phyloP scores from a whole-genome alignment of 2,888 invertebrate species.

The Cecidostiba fungosa region DNA sequence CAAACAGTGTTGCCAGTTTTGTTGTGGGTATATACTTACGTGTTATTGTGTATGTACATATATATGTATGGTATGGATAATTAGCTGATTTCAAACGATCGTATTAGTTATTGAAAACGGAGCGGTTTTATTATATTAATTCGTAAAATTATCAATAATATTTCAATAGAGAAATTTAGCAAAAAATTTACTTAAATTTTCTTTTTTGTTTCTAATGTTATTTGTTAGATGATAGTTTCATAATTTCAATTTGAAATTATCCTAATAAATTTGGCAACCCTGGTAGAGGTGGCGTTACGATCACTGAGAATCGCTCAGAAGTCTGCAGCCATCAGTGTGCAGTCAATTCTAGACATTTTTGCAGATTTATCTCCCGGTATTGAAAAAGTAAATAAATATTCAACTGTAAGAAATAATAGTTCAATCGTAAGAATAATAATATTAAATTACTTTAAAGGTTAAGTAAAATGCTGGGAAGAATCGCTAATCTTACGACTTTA shows the following conservation, averaged over 20 bases:
- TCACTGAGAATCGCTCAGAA: conserved; percentile 10
- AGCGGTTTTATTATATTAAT: no score
- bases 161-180: background rate
- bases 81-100: background rate
- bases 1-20: conserved; percentile 56
- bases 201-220: background rate
- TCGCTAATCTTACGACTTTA: conserved; percentile 46
- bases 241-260: background rate
- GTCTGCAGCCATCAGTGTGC: background rate
- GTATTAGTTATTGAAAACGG: no score
- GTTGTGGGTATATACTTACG: no score
- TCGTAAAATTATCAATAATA: background rate
- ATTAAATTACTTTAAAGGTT: background rate
- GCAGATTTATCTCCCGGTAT: conserved; percentile 30
- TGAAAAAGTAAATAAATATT: conserved; percentile 27
- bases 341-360: conserved; percentile 13
- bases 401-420: background rate
- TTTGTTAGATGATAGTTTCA: background rate
- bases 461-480: conserved; percentile 55
- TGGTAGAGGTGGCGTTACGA: conserved; percentile 38
- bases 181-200: background rate
- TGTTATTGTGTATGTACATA: no score
- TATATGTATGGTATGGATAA: no score
- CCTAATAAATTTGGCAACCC: conserved; percentile 38
- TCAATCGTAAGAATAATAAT: conserved; percentile 2